Conservation (phyloP, 2,888 invertebrate species). For the Eupithecia inturbata region DNA sequence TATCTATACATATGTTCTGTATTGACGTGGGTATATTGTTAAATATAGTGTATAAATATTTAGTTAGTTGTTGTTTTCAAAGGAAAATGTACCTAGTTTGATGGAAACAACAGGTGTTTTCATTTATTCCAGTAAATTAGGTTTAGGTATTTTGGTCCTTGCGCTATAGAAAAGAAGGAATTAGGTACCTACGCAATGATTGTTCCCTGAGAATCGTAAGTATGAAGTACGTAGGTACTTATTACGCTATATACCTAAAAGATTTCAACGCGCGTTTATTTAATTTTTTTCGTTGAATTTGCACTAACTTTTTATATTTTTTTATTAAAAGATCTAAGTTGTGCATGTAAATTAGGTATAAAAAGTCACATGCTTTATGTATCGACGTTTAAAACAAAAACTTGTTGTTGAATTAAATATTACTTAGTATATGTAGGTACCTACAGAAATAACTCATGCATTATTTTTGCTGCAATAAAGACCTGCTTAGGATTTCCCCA, state of each 20-base stretch:
- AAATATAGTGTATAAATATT: no score
- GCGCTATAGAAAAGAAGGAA: neutral
- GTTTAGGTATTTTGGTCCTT: no score
- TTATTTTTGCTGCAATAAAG: neutral
- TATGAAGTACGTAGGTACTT: neutral
- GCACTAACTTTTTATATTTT: neutral
- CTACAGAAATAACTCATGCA: neutral
- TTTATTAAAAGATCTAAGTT: neutral
- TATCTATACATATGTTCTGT: neutral
- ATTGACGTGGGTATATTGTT: neutral
- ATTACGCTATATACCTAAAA: constrained; percentile 15
- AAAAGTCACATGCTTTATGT: neutral
- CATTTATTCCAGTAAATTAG: neutral
- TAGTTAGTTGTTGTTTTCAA: no score
- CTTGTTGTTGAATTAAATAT: neutral
- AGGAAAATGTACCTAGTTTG: no score
- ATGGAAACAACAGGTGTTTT: neutral
- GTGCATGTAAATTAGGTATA: neutral
- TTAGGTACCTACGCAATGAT: neutral
- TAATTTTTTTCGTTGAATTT: neutral
- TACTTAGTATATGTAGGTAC: neutral
- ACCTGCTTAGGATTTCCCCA: constrained; percentile 1
- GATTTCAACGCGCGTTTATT: constrained; percentile 19
- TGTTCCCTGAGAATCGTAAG: neutral
- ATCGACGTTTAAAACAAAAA: constrained; percentile 7